Evolutionary conservation across 2,888 invertebrate genomes (phyloP).

Genomic region (Tetramorium bicarinatum): DNA sequence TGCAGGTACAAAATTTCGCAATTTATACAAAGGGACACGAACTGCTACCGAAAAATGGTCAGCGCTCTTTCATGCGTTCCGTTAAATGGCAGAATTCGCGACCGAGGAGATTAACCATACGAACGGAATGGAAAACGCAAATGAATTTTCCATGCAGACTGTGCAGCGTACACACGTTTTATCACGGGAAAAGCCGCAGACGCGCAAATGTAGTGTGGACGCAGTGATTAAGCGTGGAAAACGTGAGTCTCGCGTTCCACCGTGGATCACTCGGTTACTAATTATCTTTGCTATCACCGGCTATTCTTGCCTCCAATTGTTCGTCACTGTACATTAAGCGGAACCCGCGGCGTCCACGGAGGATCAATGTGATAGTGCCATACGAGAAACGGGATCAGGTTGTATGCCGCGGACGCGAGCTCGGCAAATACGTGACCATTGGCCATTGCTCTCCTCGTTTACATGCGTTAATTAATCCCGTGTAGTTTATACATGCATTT

Average conservation of each 20-base stretch:
- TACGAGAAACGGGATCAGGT: constrained; percentile 36
- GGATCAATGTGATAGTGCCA: constrained; percentile 59
- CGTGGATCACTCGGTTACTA: constrained; percentile 50
- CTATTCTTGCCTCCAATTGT: constrained; percentile 63
- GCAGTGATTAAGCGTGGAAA: neutral
- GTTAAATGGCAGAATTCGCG: neutral
- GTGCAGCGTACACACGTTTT: neutral
- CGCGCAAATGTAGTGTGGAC: neutral
- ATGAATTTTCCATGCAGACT: neutral
- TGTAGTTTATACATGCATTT: constrained; percentile 53
- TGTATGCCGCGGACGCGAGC: constrained; percentile 26
- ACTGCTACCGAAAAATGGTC: neutral
- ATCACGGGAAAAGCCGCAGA: constrained; percentile 35
- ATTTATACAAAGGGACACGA: neutral
- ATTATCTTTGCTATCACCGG: constrained; percentile 63
- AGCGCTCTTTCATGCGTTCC: neutral
- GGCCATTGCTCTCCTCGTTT: constrained; percentile 50
- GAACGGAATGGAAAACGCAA: neutral
- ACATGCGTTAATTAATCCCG: constrained; percentile 69
- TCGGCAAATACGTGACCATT: constrained; percentile 64
- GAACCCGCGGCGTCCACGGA: constrained; percentile 27
- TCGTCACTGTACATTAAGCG: constrained; percentile 56
- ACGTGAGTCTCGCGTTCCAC: constrained; percentile 38
- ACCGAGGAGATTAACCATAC: neutral
- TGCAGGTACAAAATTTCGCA: neutral